A percentile compares a stretch with the other conserved stretches of the same genome.
These are phyloP conservation scores for Tetragonisca angustula DNA, from an alignment of 2,888 invertebrate genomes.

Conservation along the genomic window DNA sequence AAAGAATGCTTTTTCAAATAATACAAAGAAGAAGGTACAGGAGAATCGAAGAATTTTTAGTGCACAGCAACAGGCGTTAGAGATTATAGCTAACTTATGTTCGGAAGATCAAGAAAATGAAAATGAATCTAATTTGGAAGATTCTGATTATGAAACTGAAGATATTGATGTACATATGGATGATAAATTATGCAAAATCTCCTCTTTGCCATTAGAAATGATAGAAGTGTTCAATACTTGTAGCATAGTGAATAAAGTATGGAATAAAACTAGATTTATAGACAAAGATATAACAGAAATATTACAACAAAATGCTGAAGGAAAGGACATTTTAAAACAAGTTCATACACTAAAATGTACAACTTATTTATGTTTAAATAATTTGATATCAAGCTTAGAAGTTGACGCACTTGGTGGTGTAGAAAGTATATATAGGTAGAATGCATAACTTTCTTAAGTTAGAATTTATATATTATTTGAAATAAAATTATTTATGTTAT, in stretches of 20 bases:
- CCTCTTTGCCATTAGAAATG: constrained; percentile 86
- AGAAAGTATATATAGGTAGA: constrained; percentile 84
- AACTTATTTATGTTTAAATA: constrained; percentile 89
- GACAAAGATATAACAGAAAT: constrained; percentile 86
- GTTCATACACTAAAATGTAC: constrained; percentile 87
- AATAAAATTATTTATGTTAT: not conserved
- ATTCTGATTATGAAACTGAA: constrained; percentile 83
- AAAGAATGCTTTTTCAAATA: constrained; percentile 83
- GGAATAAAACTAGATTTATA: constrained; percentile 85
- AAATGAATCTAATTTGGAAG: constrained; percentile 82
- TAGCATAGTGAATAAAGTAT: constrained; percentile 87
- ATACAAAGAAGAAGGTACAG: constrained; percentile 85
- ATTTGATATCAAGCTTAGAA: constrained; percentile 87
- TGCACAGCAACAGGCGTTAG: constrained; percentile 89
- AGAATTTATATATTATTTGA: not conserved
- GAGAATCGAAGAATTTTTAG: constrained; percentile 86
- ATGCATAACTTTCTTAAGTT: not conserved
- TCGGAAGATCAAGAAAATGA: constrained; percentile 85
- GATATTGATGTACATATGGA: constrained; percentile 73
- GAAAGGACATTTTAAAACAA: constrained; percentile 85
- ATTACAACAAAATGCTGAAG: constrained; percentile 85
- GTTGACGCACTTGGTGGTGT: constrained; percentile 88
- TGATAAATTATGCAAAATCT: constrained; percentile 82
- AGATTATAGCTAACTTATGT: constrained; percentile 90
- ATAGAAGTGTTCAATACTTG: constrained; percentile 87